Evolutionary conservation across 2,797 vertebrate species (phyloP).

Genomic region (Paramormyrops hopkinsi): DNA sequence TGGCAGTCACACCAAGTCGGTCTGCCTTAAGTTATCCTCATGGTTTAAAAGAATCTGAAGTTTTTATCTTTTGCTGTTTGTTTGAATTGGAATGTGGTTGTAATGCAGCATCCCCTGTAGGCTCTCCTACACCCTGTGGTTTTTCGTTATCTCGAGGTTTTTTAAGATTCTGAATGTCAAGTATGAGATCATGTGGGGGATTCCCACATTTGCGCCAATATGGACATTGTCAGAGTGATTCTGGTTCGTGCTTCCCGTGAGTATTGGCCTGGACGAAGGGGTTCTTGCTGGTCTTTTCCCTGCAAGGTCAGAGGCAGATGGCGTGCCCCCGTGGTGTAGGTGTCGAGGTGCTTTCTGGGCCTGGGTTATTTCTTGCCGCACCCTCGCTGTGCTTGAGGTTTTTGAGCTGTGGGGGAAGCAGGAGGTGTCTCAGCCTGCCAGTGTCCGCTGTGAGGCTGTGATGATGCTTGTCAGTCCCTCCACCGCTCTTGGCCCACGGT

Average conservation of each 20-base stretch:
- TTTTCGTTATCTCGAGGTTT: neutral
- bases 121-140: neutral
- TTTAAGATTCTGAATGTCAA: neutral
- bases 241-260: neutral
- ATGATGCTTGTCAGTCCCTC: neutral
- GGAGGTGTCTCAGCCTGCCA: neutral
- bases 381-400: neutral
- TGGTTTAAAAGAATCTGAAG: neutral
- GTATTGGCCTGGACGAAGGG: neutral
- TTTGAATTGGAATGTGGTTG: neutral
- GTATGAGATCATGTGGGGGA: neutral
- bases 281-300: neutral
- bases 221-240: neutral
- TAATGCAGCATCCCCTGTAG: neutral
- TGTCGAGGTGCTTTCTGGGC: neutral
- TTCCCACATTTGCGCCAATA: neutral
- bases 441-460: neutral
- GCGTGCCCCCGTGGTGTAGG: neutral
- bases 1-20: neutral
- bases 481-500: neutral
- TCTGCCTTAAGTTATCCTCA: neutral
- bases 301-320: neutral
- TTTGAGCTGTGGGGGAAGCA: neutral
- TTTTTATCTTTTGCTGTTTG: neutral
- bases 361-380: neutral